Evolutionary conservation across 2,797 vertebrate species (phyloP).

Genomic region (Parauchenoglanis punctatus): DNA sequence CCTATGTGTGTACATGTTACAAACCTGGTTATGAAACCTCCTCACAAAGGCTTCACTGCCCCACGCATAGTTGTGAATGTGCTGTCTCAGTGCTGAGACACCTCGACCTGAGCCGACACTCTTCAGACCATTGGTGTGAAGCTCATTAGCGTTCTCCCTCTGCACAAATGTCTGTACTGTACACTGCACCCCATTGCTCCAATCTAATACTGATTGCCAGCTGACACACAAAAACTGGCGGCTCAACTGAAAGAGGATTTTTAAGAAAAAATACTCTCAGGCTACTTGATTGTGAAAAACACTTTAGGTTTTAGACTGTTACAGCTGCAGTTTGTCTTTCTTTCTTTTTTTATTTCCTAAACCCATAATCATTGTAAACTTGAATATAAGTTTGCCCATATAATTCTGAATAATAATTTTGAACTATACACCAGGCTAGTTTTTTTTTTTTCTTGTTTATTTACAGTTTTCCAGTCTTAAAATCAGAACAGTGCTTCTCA

Average conservation of each 20-base stretch:
- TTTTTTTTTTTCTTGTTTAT: neutral
- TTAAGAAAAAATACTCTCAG: neutral
- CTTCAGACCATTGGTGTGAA: neutral
- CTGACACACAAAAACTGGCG: neutral
- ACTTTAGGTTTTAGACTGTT: neutral
- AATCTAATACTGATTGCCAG: neutral
- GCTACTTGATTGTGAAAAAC: neutral
- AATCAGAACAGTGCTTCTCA: neutral
- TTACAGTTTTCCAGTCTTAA: neutral
- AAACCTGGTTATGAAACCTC: slow-evolving; percentile 45
- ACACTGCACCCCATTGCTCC: neutral
- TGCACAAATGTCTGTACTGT: slow-evolving; percentile 20
- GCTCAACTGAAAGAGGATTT: neutral
- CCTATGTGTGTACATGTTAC: slow-evolving; percentile 17
- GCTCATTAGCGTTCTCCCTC: slow-evolving; percentile 28
- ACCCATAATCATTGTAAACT: neutral
- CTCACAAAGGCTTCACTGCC: slow-evolving; percentile 25
- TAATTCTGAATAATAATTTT: neutral
- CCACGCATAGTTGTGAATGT: slow-evolving; percentile 11
- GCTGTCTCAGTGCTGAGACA: slow-evolving; percentile 34
- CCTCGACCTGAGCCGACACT: slow-evolving; percentile 29
- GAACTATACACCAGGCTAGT: neutral
- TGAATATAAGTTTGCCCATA: neutral
- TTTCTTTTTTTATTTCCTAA: neutral
- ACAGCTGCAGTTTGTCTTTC: neutral